Percentiles rank a stretch among this genome's conserved stretches.
phyloP scores from a whole-genome alignment of 2,113 vertebrate species.

The Cavia aperea region DNA sequence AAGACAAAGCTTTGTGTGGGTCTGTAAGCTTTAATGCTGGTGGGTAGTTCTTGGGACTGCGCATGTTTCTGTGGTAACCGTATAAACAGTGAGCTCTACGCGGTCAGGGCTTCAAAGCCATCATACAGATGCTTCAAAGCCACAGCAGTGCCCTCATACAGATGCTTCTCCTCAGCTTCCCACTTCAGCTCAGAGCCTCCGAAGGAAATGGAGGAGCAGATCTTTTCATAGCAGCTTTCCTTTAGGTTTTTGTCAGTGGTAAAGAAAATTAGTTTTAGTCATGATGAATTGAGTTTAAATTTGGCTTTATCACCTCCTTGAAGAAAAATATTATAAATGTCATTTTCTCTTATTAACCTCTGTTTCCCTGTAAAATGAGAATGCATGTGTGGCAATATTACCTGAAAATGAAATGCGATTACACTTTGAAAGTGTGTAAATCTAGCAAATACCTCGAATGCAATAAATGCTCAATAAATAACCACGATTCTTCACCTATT shows the following conservation, averaged over 20 bases:
- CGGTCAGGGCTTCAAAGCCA: not conserved
- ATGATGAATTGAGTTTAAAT: not conserved
- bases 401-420: not conserved
- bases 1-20: not conserved
- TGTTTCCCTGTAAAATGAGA: not conserved
- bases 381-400: not conserved
- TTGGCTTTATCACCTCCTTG: not conserved
- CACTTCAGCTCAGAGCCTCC: not conserved
- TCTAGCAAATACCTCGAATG: not conserved
- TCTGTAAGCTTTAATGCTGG: not conserved
- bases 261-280: not conserved
- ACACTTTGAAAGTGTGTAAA: not conserved
- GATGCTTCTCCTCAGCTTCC: not conserved
- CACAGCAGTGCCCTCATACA: accelerated
- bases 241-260: not conserved
- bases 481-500: not conserved
- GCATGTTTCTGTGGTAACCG: not conserved
- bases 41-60: not conserved
- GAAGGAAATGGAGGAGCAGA: not conserved
- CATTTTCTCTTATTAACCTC: not conserved
- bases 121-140: not conserved
- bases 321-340: not conserved
- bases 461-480: not conserved
- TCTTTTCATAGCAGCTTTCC: not conserved
- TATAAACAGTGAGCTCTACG: not conserved